Evolutionary conservation across 2,113 vertebrate species (phyloP), one percentile per base, ranked within the genome.

Genomic region (Chloropsis cyanopogon): DNA sequence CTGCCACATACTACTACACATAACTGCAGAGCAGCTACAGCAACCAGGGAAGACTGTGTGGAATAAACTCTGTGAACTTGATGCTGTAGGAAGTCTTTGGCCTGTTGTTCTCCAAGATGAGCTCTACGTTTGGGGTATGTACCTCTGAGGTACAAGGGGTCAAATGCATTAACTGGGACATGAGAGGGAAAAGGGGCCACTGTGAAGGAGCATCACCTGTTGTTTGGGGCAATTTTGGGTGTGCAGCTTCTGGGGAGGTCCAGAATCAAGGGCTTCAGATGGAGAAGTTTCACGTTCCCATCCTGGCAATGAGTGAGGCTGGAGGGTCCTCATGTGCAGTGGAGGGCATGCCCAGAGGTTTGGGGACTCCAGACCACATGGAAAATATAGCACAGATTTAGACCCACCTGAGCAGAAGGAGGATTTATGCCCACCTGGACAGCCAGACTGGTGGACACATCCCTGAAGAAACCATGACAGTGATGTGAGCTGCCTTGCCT

Each of bases 41-140:
- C 2, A 3, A 31, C 0, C 0, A 29, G 16, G 39, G 35, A 63
- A 66, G 31, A 6, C 23, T 52, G n/a, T 0, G 2, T 54, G 21
- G 69, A 11, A 39, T 16, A 26, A 66, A 19, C 57, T 63, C 39
- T 47, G 12, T 37, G 42, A 42, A 19, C 28, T 9, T 39, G 24
- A 41, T 85, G 23, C 14, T 60, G 29, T 29, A 63, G 61, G 35
- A 82, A 56, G 7, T 14, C 23, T 60, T 85, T 71, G 65, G 23
- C 47, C 26, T 63, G 14, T 56, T 61, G 18, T 33, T 75, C 29
- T 61, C 54, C 33, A 35, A 23, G 9, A 59, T 4, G 12, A 61
- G 10, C 35, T 84, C 25, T 82, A 33, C 4, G 1, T 71, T 78
- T 87, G 39, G 29, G 14, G 4, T 37, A 26, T 21, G 7, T 14